A percentile compares a stretch with the other conserved stretches of the same genome.
These are phyloP conservation scores for Gopherus flavomarginatus DNA, from an alignment of 2,113 vertebrate species.

Conservation along the genomic window DNA sequence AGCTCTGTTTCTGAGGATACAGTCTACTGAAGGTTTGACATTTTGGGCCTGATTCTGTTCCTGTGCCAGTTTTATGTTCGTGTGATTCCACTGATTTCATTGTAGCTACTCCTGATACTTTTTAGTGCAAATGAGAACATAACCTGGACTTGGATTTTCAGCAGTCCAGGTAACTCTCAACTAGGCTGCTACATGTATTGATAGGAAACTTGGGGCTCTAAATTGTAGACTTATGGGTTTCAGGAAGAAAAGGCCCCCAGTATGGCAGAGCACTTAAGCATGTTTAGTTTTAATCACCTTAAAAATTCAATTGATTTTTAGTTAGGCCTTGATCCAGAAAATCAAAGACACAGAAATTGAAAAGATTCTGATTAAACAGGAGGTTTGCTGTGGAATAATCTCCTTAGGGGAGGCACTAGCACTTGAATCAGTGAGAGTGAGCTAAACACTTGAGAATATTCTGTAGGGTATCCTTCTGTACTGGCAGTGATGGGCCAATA, in stretches of 20 bases:
- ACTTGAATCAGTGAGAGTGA: background rate
- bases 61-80: background rate
- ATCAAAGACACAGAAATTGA: rapidly evolving
- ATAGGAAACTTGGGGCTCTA: rapidly evolving
- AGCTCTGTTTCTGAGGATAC: rapidly evolving
- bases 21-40: background rate
- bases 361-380: background rate
- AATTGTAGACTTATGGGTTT: background rate
- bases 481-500: background rate
- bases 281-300: background rate
- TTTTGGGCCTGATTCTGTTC: background rate
- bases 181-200: rapidly evolving
- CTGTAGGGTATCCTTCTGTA: background rate
- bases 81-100: background rate
- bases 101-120: background rate
- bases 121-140: background rate
- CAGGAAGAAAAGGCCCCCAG: background rate
- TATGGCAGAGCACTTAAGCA: rapidly evolving
- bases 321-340: background rate
- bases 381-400: background rate
- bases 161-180: background rate
- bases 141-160: background rate
- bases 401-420: background rate
- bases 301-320: background rate
- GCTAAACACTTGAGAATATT: background rate